Conservation (phyloP, 35 echinoderm and acorn worm genomes). For the Ptychodera flava region DNA sequence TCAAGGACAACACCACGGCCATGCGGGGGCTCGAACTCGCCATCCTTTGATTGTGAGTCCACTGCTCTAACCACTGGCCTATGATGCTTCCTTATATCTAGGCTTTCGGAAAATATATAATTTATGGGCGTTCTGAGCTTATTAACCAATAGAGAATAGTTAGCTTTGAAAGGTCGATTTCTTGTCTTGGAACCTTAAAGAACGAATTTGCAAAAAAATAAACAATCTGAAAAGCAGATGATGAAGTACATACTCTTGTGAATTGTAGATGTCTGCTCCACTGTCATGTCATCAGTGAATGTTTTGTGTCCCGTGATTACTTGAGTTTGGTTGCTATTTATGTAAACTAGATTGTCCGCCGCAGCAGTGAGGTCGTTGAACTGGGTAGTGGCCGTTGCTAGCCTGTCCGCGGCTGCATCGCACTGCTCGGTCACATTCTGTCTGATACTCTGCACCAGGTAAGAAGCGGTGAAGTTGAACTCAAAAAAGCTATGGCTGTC, state of each 20-base stretch:
- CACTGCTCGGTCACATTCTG: conserved; percentile 1
- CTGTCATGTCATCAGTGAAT: conserved; percentile 6
- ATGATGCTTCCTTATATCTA: too few species aligned
- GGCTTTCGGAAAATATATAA: too few species aligned
- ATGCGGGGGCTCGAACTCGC: too few species aligned
- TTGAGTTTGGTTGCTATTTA: conserved; percentile 30
- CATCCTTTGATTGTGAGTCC: too few species aligned
- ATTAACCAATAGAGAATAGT: too few species aligned
- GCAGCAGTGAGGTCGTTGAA: neutral
- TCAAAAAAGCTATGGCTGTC: neutral
- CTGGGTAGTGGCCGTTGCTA: neutral
- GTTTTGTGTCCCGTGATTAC: conserved; percentile 27
- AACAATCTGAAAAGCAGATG: too few species aligned
- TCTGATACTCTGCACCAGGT: neutral
- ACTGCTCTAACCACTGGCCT: too few species aligned
- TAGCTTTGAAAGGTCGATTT: too few species aligned
- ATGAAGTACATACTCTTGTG: conserved; percentile 10
- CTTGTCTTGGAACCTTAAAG: too few species aligned
- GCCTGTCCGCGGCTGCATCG: neutral
- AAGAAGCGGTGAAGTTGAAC: conserved; percentile 6
- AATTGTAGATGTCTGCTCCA: neutral
- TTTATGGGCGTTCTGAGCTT: too few species aligned
- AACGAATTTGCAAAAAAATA: too few species aligned
- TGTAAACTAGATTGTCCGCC: conserved; percentile 13
- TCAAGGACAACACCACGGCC: too few species aligned